Conservation (phyloP, 2,888 invertebrate genomes). For the Drosophila imparisetae region DNA sequence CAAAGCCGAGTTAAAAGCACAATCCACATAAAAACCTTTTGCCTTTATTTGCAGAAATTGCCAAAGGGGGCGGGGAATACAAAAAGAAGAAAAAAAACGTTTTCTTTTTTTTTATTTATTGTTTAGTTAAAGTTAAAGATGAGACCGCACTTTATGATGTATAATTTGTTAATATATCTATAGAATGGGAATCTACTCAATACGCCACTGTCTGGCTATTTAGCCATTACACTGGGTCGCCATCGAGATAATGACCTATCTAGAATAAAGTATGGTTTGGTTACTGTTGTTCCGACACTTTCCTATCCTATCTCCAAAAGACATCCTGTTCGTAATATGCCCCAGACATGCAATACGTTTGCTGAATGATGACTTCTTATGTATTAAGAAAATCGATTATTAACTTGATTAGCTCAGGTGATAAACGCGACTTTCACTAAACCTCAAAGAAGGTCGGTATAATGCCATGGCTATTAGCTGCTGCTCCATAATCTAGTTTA, state of each 20-base stretch:
- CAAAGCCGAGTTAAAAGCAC: conserved; percentile 16
- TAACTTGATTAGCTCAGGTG: conserved; percentile 57
- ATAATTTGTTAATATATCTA: conserved; percentile 61
- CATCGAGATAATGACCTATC: conserved; percentile 47
- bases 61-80: background rate
- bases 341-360: conserved; percentile 59
- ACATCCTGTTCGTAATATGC: conserved; percentile 69
- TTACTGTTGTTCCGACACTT: conserved; percentile 58
- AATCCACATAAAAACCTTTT: conserved; percentile 25
- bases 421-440: conserved; percentile 72
- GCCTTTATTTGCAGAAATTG: conserved; percentile 66
- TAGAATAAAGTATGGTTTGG: conserved; percentile 33
- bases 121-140: conserved; percentile 53
- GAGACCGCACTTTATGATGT: conserved; percentile 66
- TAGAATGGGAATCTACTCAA: conserved; percentile 46
- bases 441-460: conserved; percentile 28
- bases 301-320: conserved; percentile 58
- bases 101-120: conserved; percentile 18
- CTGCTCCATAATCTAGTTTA: conserved; percentile 56
- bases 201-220: conserved; percentile 29
- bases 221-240: conserved; percentile 10
- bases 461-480: conserved; percentile 52
- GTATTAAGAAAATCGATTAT: conserved; percentile 39
- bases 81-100: background rate
- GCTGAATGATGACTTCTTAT: conserved; percentile 42